Evolutionary conservation across 35 echinoderm and acorn worm genomes (phyloP).

Genomic region (Apostichopus parvimensis): DNA sequence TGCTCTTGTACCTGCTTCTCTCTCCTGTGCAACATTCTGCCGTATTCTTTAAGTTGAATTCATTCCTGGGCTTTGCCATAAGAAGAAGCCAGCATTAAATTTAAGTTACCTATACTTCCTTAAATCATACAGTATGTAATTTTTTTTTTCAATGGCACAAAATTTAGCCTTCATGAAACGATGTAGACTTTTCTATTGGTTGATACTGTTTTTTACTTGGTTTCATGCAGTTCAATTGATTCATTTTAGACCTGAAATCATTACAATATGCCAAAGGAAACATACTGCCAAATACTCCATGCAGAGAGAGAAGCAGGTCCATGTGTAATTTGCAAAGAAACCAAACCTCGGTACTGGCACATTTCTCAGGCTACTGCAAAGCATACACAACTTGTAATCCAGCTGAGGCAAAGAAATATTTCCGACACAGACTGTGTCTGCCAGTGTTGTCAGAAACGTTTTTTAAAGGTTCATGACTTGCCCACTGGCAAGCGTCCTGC

Average conservation of each 20-base stretch:
- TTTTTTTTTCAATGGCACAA: not conserved
- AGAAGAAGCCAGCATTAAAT: not conserved
- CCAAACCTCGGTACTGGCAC: no score
- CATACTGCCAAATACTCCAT: no score
- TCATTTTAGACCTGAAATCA: no score
- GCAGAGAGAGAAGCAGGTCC: no score
- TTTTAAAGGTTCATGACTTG: constrained; percentile 17
- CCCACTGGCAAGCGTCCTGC: not conserved
- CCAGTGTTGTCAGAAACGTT: not conserved
- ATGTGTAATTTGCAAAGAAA: no score
- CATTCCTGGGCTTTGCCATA: not conserved
- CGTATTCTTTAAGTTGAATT: not conserved
- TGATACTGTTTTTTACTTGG: not conserved
- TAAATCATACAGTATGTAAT: not conserved
- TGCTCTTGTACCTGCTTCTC: not conserved
- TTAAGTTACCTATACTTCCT: not conserved
- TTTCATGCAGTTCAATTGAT: no score
- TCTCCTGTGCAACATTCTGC: not conserved
- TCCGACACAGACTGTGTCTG: constrained; percentile 18
- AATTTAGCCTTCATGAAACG: not conserved
- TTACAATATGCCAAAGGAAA: no score
- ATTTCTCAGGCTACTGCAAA: no score
- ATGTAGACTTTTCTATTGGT: not conserved
- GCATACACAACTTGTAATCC: no score
- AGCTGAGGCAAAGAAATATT: not conserved